Percentiles rank a stretch among this genome's conserved stretches.
Evolutionary conservation across 1,140 invertebrate species (phyloP).

Genomic region (Brachionus manjavacas): DNA sequence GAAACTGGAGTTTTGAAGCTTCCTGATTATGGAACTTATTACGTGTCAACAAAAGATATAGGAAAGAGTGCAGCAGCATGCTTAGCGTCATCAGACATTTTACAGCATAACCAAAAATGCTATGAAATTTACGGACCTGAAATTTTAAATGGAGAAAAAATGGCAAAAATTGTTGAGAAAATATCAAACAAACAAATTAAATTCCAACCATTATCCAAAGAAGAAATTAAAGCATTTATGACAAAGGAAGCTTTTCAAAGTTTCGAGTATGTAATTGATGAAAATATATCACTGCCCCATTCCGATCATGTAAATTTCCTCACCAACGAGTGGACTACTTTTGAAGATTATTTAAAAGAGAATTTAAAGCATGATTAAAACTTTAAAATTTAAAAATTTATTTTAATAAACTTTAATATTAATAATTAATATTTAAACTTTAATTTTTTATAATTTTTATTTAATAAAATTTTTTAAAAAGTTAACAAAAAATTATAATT

Average conservation of each 20-base stretch:
- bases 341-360: not conserved
- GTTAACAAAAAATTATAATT: too few species aligned
- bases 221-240: not conserved
- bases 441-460: too few species aligned
- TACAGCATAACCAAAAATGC: not conserved
- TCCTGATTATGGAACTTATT: not conserved
- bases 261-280: not conserved
- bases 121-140: conserved; percentile 11
- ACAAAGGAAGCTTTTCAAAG: not conserved
- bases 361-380: not conserved
- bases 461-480: too few species aligned
- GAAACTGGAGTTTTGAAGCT: not conserved
- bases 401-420: not conserved
- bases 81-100: not conserved
- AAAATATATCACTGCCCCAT: not conserved
- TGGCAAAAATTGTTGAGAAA: not conserved
- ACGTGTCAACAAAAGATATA: not conserved
- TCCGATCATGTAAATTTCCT: not conserved
- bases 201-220: not conserved
- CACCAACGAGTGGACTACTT: not conserved
- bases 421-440: too few species aligned
- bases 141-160: not conserved
- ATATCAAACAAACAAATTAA: not conserved
- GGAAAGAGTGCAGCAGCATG: not conserved
- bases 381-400: not conserved